Percentiles rank a stretch among this genome's conserved stretches.
These are phyloP conservation scores for Dermolepida albohirtum DNA, from an alignment of 2,888 invertebrate genomes.

Conservation along the genomic window DNA sequence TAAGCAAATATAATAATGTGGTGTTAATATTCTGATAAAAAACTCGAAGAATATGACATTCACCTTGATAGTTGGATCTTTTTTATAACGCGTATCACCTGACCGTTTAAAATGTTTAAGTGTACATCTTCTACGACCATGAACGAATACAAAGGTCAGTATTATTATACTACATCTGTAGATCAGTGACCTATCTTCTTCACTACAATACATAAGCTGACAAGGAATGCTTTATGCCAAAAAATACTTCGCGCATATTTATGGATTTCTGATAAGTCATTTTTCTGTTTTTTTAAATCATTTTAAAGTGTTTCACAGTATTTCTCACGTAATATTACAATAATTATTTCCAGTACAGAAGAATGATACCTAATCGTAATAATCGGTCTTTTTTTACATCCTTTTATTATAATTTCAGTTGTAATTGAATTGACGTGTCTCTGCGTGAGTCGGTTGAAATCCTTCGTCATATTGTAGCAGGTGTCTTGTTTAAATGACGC, in stretches of 20 bases:
- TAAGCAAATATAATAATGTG: too few relatives aligned
- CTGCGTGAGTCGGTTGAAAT: too few relatives aligned
- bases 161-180: background rate
- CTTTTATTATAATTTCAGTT: conserved; percentile 1
- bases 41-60: background rate
- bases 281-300: conserved; percentile 7
- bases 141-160: conserved; percentile 27
- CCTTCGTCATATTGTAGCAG: too few relatives aligned
- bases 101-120: conserved; percentile 2
- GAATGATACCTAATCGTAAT: background rate
- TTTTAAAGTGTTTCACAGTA: too few relatives aligned
- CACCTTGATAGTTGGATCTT: conserved; percentile 16
- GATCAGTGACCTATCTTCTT: conserved; percentile 28
- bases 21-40: background rate
- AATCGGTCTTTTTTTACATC: too few relatives aligned
- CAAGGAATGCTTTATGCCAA: conserved; percentile 11
- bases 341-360: conserved; percentile 7
- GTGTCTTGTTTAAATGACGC: too few relatives aligned
- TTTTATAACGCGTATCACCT: background rate
- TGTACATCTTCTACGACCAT: conserved; percentile 18
- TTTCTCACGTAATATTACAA: background rate
- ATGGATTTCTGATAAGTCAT: too few relatives aligned
- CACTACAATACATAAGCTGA: too few relatives aligned
- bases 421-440: background rate
- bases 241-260: background rate